Evolutionary conservation across 2,888 invertebrate genomes (phyloP).

Genomic region (Heliconius sara): DNA sequence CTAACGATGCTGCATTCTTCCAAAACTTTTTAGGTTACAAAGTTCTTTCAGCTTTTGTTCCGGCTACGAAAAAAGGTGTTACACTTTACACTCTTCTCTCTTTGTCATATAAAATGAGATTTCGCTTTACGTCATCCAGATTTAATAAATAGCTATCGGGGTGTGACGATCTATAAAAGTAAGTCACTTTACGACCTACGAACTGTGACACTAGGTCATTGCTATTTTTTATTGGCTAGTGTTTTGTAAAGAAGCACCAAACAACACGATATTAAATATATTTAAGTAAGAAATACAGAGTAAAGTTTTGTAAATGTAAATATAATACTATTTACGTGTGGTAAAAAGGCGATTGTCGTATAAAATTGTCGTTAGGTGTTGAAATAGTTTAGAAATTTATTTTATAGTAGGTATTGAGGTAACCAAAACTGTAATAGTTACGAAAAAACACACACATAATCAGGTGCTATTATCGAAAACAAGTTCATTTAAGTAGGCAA

Average conservation of each 20-base stretch:
- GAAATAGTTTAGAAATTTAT: constrained; percentile 11
- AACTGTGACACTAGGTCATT: constrained; percentile 25
- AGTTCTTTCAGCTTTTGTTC: constrained; percentile 40
- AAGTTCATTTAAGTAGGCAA: constrained; percentile 19
- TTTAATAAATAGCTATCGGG: constrained; percentile 33
- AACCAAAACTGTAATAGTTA: constrained; percentile 19
- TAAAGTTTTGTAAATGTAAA: neutral
- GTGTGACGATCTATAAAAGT: constrained; percentile 39
- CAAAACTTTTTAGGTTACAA: constrained; percentile 42
- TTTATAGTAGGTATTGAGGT: constrained; percentile 7
- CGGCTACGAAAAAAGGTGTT: constrained; percentile 21
- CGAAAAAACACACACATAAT: constrained; percentile 12
- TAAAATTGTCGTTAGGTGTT: neutral
- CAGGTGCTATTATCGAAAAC: constrained; percentile 16
- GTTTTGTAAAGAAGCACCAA: neutral
- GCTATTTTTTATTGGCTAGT: constrained; percentile 28
- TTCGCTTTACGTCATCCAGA: constrained; percentile 34
- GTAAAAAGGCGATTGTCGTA: neutral
- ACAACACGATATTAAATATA: neutral
- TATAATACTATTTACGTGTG: neutral
- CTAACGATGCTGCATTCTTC: constrained; percentile 39
- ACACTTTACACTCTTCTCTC: constrained; percentile 34
- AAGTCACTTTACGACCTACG: constrained; percentile 28
- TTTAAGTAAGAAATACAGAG: neutral
- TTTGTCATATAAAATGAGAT: constrained; percentile 36